Conservation (phyloP, 2,113 vertebrate species). For the Dinomys branickii region DNA sequence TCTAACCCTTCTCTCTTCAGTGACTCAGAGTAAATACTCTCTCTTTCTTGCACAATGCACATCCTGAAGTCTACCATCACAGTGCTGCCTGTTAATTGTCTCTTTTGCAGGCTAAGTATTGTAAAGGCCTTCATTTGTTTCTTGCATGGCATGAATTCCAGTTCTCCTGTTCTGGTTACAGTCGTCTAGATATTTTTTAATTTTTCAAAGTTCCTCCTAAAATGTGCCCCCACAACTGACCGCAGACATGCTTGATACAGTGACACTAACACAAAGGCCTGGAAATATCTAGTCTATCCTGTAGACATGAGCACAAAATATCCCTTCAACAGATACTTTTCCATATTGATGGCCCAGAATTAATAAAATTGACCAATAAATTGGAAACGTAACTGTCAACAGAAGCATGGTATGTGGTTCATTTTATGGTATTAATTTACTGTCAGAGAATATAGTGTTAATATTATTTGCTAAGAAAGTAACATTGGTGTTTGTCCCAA, state of each 20-base stretch:
- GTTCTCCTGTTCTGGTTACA: neutral
- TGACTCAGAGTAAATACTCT: neutral
- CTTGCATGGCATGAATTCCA: constrained; percentile 16
- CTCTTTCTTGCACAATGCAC: neutral
- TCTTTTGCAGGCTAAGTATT: constrained; percentile 7
- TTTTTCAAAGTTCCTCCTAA: constrained; percentile 43
- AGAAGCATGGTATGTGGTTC: constrained; percentile 41
- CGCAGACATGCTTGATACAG: neutral
- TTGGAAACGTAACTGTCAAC: constrained; percentile 30
- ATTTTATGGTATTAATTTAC: constrained; percentile 45
- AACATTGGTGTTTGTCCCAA: neutral
- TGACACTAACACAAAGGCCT: neutral
- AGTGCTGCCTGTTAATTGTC: neutral
- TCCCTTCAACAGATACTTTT: neutral
- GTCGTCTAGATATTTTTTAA: constrained; percentile 17
- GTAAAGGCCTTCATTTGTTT: constrained; percentile 18
- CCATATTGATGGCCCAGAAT: neutral
- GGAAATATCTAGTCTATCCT: neutral
- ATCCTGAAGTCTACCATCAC: neutral
- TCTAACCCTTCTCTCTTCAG: constrained; percentile 16
- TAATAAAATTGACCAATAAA: constrained; percentile 38
- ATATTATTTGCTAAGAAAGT: constrained; percentile 33
- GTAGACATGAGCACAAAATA: constrained; percentile 23
- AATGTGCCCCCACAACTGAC: neutral
- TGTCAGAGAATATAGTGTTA: constrained; percentile 27